Base-by-base conservation (phyloP, 2,888 invertebrate species). In the Auanema freiburgensis region DNA sequence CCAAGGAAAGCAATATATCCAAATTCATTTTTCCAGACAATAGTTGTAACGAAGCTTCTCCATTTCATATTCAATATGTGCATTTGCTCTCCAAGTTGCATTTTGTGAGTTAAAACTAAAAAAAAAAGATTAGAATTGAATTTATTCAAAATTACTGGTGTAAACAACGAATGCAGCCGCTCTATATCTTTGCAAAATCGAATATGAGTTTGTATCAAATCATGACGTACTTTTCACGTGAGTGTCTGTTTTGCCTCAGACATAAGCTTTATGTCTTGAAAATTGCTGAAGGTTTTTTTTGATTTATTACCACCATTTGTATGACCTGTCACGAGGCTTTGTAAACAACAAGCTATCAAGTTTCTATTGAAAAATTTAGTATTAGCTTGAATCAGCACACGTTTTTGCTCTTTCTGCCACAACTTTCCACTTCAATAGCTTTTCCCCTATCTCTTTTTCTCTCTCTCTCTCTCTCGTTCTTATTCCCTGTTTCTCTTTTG, bases 401-500 rank as follows among this genome's bases (percentile, higher is more conserved):
- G 46, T 21, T 21, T 21, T 46, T 46, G 16, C 46, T 33, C n/a
- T 33, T 33, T 33, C 33, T 33, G 33, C 46, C 46, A 18, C 46
- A 55, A 23, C 16, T 12, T 55, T 55, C 55, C 33, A 55, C 55
- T 40, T 40, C n/a, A 40, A 21, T 16, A 40, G 16, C 14, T 55
- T n/a, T 55, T 55, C n/a, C 25, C 40, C 33, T 12, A 16, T 55
- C 40, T 33, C 55, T 55, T n/a, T 23, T 12, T 52, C 4, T 12
- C 16, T 52, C 23, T 12, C 52, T 12, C 16, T 18, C 16, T 23
- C 33, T n/a, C 23, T n/a, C 53, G 41, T 24, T 57, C 46, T 51
- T 49, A 46, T 60, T 18, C 60, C 23, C 41, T 40, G 11, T 46
- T 46, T 52, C 49, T 41, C 50, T 46, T 55, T 59, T 58, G 42